Evolutionary conservation across 2,113 vertebrate genomes (phyloP), one percentile per base, ranked within the genome.

Genomic region (Chamaetylas fuelleborni): DNA sequence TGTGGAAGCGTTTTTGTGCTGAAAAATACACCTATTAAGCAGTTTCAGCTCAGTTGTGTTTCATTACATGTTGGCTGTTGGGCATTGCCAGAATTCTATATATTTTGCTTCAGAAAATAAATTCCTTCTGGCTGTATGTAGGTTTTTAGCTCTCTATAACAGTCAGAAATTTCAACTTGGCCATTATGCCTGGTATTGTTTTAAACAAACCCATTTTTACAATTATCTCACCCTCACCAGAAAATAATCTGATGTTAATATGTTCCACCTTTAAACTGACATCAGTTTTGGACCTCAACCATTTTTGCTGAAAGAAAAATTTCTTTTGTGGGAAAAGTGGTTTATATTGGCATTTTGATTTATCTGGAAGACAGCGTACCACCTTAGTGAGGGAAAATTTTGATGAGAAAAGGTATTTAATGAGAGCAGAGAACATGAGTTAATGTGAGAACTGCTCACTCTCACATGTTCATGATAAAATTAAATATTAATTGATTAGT

Each of bases 181-280:
- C 88, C 89, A 73, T 88, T 95, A 91, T 91, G 86, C 33, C 50
- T 60, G 85, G 66, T 96, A 79, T 54, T 94, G 95, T 95, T 93
- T 97, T 92, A 95, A 97, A 95, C 84, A 92, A 97, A 96, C 83
- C 80, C 76, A 92, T 91, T 98, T 96, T 96, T 94, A 95, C 92
- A 93, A 91, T 96, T 91, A 93, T 95, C 87, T 86, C 47, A 90
- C 53, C 42, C 84, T 96, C 71, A 93, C 81, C 81, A 95, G 91
- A 97, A 71, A 79, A 76, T 34, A 81, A 77, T 79, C 88, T 88
- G 89, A 89, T 72, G 45, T 67, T 95, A 95, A 74, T 93, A 95
- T 47, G 47, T 96, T 95, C 93, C 93, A 84, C 61, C 81, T 95
- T 97, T 90, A 91, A 95, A 94, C 86, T 95, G 85, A 96, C 92